A percentile compares a stretch with the other conserved stretches of the same genome.
Evolutionary conservation across 2,888 invertebrate species (phyloP).

Genomic region (Protonemura montana): DNA sequence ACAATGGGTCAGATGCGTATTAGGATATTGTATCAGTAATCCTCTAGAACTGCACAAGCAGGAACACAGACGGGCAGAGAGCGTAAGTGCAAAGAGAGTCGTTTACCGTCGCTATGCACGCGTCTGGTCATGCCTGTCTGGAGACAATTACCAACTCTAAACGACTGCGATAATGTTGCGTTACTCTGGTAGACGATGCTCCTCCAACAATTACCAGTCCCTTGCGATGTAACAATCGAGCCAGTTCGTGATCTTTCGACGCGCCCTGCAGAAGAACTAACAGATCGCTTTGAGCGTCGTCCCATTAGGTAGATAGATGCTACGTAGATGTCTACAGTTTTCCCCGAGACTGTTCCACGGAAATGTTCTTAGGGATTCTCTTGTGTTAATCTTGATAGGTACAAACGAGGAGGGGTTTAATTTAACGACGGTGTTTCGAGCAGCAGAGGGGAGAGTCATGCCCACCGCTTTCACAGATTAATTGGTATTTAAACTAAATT

Average conservation of each 20-base stretch:
- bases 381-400: background rate
- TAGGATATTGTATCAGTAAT: background rate
- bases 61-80: background rate
- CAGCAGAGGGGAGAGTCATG: background rate
- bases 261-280: background rate
- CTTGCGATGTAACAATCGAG: conserved; percentile 14
- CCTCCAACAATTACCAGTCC: conserved; percentile 15
- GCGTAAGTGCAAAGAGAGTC: background rate
- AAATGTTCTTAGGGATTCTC: background rate
- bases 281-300: background rate
- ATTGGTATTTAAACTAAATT: background rate
- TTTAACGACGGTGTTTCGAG: background rate
- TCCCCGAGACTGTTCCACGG: background rate
- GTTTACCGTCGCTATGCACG: background rate
- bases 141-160: conserved; percentile 27
- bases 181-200: background rate
- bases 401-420: background rate
- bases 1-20: background rate
- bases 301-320: background rate
- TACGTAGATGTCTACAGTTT: background rate
- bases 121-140: background rate
- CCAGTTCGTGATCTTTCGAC: conserved; percentile 31
- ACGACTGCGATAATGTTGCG: conserved; percentile 28
- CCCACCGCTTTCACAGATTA: background rate
- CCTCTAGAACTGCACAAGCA: background rate